phyloP scores from a whole-genome alignment of 2,113 vertebrate genomes.

The Gadus chalcogrammus region DNA sequence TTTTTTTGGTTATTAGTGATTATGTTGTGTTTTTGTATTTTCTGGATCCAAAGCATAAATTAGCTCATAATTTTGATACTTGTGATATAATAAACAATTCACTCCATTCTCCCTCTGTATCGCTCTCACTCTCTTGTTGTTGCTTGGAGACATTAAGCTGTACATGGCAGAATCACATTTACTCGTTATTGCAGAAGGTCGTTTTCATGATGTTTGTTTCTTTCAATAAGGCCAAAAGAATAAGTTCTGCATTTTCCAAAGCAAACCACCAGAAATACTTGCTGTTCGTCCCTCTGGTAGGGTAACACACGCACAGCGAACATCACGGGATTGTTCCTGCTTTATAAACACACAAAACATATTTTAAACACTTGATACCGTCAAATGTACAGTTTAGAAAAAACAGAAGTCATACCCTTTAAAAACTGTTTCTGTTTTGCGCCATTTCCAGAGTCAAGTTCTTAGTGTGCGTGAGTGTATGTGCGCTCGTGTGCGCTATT shows the following conservation, averaged over 20 bases:
- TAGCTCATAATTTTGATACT: too few species aligned
- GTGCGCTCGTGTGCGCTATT: slow-evolving; percentile 12
- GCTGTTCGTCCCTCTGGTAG: background rate
- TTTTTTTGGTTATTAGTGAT: too few species aligned
- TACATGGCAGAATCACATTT: slow-evolving; percentile 49
- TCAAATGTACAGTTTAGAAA: slow-evolving; percentile 26
- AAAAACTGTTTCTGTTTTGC: slow-evolving; percentile 41
- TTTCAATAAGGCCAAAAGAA: slow-evolving; percentile 53
- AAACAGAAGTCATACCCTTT: slow-evolving; percentile 5
- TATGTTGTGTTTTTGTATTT: too few species aligned
- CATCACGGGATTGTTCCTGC: background rate
- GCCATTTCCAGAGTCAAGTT: slow-evolving; percentile 37
- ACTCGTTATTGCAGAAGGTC: slow-evolving; percentile 64
- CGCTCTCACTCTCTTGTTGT: slow-evolving; percentile 37
- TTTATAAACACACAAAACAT: background rate
- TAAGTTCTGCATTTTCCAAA: slow-evolving; percentile 30
- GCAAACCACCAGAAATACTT: slow-evolving; percentile 11
- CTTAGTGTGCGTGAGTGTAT: background rate
- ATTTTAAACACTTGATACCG: slow-evolving; percentile 4
- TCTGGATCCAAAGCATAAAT: too few species aligned
- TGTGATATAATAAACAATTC: too few species aligned
- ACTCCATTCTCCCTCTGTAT: slow-evolving; percentile 15
- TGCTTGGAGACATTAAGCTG: slow-evolving; percentile 38
- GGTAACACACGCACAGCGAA: background rate
- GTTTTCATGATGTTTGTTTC: slow-evolving; percentile 24